Conservation (phyloP, 2,113 vertebrate genomes). For the Albula glossodonta region DNA sequence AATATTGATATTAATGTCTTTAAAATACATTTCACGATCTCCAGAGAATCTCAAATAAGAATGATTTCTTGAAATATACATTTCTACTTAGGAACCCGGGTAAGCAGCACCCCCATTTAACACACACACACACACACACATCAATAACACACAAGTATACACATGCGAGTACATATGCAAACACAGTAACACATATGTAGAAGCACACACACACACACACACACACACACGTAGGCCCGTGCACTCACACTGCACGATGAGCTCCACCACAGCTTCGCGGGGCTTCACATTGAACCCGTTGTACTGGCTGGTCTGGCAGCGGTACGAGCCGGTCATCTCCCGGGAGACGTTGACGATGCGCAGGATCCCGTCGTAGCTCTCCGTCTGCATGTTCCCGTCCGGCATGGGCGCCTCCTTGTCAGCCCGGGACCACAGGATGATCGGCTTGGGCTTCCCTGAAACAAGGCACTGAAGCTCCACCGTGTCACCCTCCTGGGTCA, state of each 20-base stretch:
- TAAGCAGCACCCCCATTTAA: not conserved
- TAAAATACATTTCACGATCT: too few relatives aligned
- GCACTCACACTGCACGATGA: slow-evolving; percentile 97
- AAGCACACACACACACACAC: not conserved
- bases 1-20: too few relatives aligned
- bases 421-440: slow-evolving; percentile 94
- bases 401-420: slow-evolving; percentile 95
- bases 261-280: slow-evolving; percentile 89
- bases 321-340: slow-evolving; percentile 93
- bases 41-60: too few relatives aligned
- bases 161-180: not conserved
- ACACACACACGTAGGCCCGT: not conserved
- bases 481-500: slow-evolving; percentile 91
- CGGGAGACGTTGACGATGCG: slow-evolving; percentile 91
- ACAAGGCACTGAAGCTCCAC: slow-evolving; percentile 98
- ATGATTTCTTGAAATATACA: too few relatives aligned
- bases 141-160: too few relatives aligned
- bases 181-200: too few relatives aligned
- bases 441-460: slow-evolving; percentile 98
- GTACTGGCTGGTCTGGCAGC: slow-evolving; percentile 97
- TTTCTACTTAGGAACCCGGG: too few relatives aligned
- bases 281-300: slow-evolving; percentile 98
- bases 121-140: not conserved
- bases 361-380: slow-evolving; percentile 93
- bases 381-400: slow-evolving; percentile 88